A percentile compares a stretch with the other conserved stretches of the same genome.
Evolutionary conservation across 2,797 vertebrate species (phyloP).

Genomic region (Sus cebifrons): DNA sequence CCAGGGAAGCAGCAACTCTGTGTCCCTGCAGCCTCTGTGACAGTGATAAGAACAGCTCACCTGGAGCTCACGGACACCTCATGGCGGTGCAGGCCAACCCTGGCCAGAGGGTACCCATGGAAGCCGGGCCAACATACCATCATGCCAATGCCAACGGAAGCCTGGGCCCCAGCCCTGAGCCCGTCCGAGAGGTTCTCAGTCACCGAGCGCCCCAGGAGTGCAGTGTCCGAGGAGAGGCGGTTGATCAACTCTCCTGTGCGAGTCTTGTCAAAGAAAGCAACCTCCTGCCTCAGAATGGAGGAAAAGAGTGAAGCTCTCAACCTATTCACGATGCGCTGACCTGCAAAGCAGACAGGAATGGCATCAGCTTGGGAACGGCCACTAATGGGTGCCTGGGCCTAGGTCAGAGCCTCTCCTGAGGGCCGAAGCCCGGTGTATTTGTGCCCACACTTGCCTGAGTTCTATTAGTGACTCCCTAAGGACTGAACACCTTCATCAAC

Average conservation of each 20-base stretch:
- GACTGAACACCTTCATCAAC: not conserved
- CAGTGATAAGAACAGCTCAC: not conserved
- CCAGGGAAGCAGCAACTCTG: accelerated
- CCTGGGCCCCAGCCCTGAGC: slow-evolving; percentile 96
- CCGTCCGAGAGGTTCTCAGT: slow-evolving; percentile 99
- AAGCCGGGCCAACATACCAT: slow-evolving; percentile 92
- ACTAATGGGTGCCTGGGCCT: not conserved
- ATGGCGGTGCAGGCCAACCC: not conserved
- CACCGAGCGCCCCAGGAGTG: slow-evolving; percentile 94
- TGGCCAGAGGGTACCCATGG: not conserved
- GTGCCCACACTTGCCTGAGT: not conserved
- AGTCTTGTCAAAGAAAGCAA: slow-evolving; percentile 97
- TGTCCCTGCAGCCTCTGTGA: not conserved
- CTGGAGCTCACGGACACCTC: accelerated
- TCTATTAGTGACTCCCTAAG: not conserved
- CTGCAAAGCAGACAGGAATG: slow-evolving; percentile 88
- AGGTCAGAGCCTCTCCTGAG: not conserved
- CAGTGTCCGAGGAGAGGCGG: slow-evolving; percentile 96
- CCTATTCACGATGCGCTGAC: slow-evolving; percentile 96
- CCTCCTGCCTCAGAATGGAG: slow-evolving; percentile 97
- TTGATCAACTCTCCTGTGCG: slow-evolving; percentile 98
- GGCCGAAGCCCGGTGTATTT: not conserved
- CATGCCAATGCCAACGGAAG: slow-evolving; percentile 96
- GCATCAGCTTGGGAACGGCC: not conserved
- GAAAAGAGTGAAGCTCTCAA: slow-evolving; percentile 95